phyloP scores from a whole-genome alignment of 1,140 invertebrate species.

The Hycleus phaleratus region DNA sequence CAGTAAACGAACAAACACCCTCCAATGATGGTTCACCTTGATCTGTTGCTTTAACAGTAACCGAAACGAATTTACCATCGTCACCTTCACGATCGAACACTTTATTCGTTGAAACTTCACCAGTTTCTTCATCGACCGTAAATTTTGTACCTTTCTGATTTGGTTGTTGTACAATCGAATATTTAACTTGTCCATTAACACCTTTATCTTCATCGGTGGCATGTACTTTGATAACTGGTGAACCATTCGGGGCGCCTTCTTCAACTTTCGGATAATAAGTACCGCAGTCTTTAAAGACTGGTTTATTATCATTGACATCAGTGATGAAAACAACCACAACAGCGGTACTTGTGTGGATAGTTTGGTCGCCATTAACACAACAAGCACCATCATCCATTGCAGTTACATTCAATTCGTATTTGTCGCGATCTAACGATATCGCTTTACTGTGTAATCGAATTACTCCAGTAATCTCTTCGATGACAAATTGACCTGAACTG shows the following conservation, averaged over 20 bases:
- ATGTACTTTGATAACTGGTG: constrained; percentile 86
- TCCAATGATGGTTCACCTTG: constrained; percentile 91
- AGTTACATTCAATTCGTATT: constrained; percentile 91
- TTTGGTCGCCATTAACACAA: constrained; percentile 75
- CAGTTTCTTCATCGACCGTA: constrained; percentile 89
- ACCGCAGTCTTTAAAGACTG: constrained; percentile 85
- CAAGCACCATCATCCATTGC: constrained; percentile 91
- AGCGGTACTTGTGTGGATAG: constrained; percentile 87
- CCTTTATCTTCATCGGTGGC: constrained; percentile 92
- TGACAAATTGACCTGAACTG: constrained; percentile 85
- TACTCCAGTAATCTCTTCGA: constrained; percentile 91
- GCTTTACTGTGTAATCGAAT: constrained; percentile 79
- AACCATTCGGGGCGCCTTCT: constrained; percentile 86
- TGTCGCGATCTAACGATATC: constrained; percentile 77
- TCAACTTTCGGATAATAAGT: constrained; percentile 89
- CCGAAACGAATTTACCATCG: constrained; percentile 91
- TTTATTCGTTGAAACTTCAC: constrained; percentile 90
- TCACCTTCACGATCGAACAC: constrained; percentile 93
- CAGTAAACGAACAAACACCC: constrained; percentile 92
- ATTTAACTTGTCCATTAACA: constrained; percentile 86
- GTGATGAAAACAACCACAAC: constrained; percentile 94
- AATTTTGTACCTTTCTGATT: constrained; percentile 95
- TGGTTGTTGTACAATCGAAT: constrained; percentile 92
- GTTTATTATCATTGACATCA: constrained; percentile 93
- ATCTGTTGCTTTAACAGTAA: constrained; percentile 93